Evolutionary conservation across 1,140 invertebrate species (phyloP), one percentile per base, ranked within the genome.

Genomic region (Maniola jurtina): DNA sequence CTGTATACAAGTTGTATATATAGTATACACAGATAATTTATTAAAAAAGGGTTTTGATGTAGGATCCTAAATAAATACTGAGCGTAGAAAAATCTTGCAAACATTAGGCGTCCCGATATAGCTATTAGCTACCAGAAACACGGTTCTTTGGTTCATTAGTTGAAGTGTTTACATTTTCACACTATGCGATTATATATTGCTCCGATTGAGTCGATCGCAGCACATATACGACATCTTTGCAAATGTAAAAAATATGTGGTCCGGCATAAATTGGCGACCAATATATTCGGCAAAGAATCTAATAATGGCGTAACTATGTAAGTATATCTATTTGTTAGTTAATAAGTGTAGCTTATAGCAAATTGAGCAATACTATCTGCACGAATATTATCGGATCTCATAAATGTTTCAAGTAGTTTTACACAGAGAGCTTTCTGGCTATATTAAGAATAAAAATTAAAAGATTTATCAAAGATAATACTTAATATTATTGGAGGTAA

Each of bases 401-500:
- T 33, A 60, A 45, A 60, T 35, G 40, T 16, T 33, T 36, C 67
- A 60, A 69, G 67, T 69, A 48, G 67, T 54, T 45, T 55, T 61
- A 55, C 67, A 56, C 36, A 61, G 48, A 66, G 61, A 42, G 34
- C 50, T 45, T 34, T 54, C 59, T 63, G 50, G 67, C 69, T 76
- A 78, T 61, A 74, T 71, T 77, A 77, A 75, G 63, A 82, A 80
- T 83, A 81, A 80, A 84, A 88, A 82, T 81, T 81, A 83, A 86
- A 77, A 75, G 69, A 78, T 79, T 76, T 79, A 77, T 75, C 79
- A 77, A 79, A 85, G 81, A 80, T 89, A 89, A 89, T 89, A 89
- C 87, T 89, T 89, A 89, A 81, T 70, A 83, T 80, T 83, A 86
- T 75, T 82, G 79, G 87, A 88, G 81, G 84, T 89, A 89, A 88